Base-by-base conservation (phyloP, 30 jellyfish, hydroid and myxozoan species). In the Rhopilema esculentum region DNA sequence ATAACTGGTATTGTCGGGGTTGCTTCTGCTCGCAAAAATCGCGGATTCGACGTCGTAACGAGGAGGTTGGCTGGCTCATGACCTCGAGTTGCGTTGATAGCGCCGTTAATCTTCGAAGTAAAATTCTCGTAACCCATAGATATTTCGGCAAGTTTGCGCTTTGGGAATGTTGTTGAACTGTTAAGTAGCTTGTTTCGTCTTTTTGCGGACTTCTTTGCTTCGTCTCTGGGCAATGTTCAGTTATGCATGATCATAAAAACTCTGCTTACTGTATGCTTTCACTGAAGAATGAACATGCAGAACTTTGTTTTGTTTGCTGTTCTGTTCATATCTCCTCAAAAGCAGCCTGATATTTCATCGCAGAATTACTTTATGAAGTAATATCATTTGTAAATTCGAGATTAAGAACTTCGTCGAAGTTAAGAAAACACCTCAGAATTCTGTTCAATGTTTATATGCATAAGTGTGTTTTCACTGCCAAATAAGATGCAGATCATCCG, bases 1-100 rank as follows among this genome's bases (percentile, higher is more conserved):
- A 77, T 77, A 0, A 77, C 53, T 21, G 88, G 88, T 4, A 77
- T 63, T 24, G 88, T 77, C 16, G 62, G 88, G 31, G 88, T 77
- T 2, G 65, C 26, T 30, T 32, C 70, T 68, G 16, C 48, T 22
- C 50, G 65, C 49, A 1, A 7, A 6, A 40, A 40, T 40, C 57
- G 57, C 57, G 12, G 12, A 12, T 40, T 40, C 57, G 57, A 12
- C 57, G 57, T 40, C 57, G 57, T 40, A 40, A 40, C 57, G 57
- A 12, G 57, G 12, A 40, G n/a, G n/a, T n/a, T n/a, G n/a, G n/a
- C n/a, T n/a, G n/a, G n/a, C n/a, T n/a, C n/a, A n/a, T n/a, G n/a
- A n/a, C n/a, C 57, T 2, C 12, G 57, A 6, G 12, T 40, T 40
- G 57, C 57, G 12, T 40, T 40, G 57, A 12, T 40, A 12, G n/a